Conservation (phyloP, 2,888 invertebrate species). For the Drosophila niveifrons region DNA sequence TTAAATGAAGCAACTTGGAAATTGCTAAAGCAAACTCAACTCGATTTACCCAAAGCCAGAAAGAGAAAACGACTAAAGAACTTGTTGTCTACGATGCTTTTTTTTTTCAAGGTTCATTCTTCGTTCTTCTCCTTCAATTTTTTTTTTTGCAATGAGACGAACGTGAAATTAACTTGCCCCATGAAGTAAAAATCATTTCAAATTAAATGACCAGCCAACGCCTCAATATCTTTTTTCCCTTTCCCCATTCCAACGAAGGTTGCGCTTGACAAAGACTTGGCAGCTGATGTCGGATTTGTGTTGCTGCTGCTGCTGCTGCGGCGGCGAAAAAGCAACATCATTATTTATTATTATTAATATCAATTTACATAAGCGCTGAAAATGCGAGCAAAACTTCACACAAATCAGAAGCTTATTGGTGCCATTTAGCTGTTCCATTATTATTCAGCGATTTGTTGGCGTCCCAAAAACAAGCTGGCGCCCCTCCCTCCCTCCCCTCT, state of each 20-base stretch:
- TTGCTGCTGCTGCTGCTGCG: neutral
- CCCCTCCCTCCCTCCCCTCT: neutral
- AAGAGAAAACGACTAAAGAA: conserved; percentile 10
- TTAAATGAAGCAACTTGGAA: conserved; percentile 69
- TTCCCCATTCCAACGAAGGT: neutral
- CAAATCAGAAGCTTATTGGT: conserved; percentile 78
- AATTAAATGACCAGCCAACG: conserved; percentile 52
- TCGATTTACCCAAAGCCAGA: conserved; percentile 24
- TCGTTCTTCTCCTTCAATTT: too few relatives aligned
- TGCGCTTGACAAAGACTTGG: conserved; percentile 10
- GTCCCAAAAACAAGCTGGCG: conserved; percentile 39
- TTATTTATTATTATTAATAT: conserved; percentile 72
- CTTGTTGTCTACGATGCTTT: conserved; percentile 20
- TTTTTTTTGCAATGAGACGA: conserved; percentile 29
- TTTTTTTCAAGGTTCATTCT: neutral
- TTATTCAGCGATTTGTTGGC: conserved; percentile 67
- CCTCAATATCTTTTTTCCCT: conserved; percentile 25
- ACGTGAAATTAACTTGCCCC: conserved; percentile 51
- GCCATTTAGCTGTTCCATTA: conserved; percentile 71
- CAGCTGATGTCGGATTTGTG: neutral
- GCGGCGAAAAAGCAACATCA: conserved; percentile 52
- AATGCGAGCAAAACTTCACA: conserved; percentile 71
- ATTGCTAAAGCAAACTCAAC: conserved; percentile 59
- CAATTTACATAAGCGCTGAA: conserved; percentile 70
- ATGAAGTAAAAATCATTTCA: conserved; percentile 47